Base-by-base conservation (phyloP, 2,113 vertebrate species). In the Sardina pilchardus region DNA sequence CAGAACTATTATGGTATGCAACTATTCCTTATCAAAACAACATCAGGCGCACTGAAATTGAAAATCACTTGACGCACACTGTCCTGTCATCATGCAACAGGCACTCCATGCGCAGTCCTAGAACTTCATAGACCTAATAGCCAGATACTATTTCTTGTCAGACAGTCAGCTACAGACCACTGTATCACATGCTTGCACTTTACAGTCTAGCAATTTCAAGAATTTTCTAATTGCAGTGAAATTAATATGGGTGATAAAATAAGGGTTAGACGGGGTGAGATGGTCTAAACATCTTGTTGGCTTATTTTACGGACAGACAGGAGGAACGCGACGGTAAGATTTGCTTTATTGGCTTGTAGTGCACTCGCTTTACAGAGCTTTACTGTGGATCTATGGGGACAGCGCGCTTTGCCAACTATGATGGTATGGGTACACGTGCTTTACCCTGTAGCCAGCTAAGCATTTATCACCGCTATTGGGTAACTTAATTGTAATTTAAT, bases 401-500 rank as follows among this genome's bases (percentile, higher is more conserved):
- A 14, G 71, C 0, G 30, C 71, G 30, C 71, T 36, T 36, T 5
- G 34, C 71, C 71, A 78, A 78, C 71, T 78, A 78, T 34, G 63
- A 78, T 78, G 71, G 71, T 78, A 78, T 78, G 71, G 26, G 71
- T 78, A 36, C 34, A 39, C 71, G 14, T 39, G 30, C 71, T 78
- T 78, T 50, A 42, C 10, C 2, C 30, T 81, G 24, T 14, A 26
- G 67, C 17, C 30, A 53, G 12, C 47, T 78, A 10, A 21, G 71
- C 30, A 34, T 34, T 36, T 81, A 53, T 48, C 80, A 45, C 71
- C 9, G 30, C 67, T 85, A 71, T 47, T 42, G 16, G 8, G 71
- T 81, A n/a, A n/a, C 26, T 83, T 81, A 45, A 48, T 83, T 12
- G 34, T 63, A 63, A 67, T 84, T 45, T 44, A 81, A 81, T 34